phyloP scores from a whole-genome alignment of 2,888 invertebrate genomes.

The Cryptus armator region DNA sequence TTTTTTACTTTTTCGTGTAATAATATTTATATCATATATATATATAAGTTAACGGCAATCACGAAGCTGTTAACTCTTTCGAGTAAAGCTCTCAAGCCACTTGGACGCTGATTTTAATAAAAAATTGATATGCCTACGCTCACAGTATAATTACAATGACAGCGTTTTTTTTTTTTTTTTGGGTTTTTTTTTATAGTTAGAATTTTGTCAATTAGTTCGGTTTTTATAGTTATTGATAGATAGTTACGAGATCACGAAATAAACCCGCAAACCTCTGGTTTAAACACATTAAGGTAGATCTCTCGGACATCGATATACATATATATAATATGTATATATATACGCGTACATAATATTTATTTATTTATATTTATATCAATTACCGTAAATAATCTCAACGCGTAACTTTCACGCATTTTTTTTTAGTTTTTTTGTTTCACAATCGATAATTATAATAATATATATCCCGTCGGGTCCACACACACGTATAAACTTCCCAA shows the following conservation, averaged over 20 bases:
- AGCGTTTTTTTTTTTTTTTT: conserved; percentile 17
- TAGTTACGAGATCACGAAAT: conserved; percentile 22
- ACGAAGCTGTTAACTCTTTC: conserved; percentile 50
- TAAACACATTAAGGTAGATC: conserved; percentile 80
- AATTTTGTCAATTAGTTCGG: conserved; percentile 23
- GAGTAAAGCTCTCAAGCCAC: conserved; percentile 48
- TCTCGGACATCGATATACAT: conserved; percentile 74
- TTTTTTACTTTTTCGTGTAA: neutral
- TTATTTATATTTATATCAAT: conserved; percentile 37
- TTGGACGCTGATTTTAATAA: conserved; percentile 56
- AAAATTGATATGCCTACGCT: conserved; percentile 60
- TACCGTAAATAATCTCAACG: conserved; percentile 56
- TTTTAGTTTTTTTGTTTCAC: conserved; percentile 28
- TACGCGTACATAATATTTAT: conserved; percentile 37
- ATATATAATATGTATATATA: conserved; percentile 50
- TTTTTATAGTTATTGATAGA: conserved; percentile 2
- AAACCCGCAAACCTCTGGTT: conserved; percentile 60
- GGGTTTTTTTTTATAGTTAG: neutral
- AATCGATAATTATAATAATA: conserved; percentile 37
- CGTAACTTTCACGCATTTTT: conserved; percentile 46
- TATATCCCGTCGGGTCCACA: conserved; percentile 66
- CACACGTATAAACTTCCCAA: conserved; percentile 80
- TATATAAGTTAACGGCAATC: conserved; percentile 40
- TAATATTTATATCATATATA: neutral
- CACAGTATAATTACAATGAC: conserved; percentile 46